Percentiles rank a stretch among this genome's conserved stretches.
phyloP scores from a whole-genome alignment of 1,140 invertebrate genomes.

The Drosophila sproati region DNA sequence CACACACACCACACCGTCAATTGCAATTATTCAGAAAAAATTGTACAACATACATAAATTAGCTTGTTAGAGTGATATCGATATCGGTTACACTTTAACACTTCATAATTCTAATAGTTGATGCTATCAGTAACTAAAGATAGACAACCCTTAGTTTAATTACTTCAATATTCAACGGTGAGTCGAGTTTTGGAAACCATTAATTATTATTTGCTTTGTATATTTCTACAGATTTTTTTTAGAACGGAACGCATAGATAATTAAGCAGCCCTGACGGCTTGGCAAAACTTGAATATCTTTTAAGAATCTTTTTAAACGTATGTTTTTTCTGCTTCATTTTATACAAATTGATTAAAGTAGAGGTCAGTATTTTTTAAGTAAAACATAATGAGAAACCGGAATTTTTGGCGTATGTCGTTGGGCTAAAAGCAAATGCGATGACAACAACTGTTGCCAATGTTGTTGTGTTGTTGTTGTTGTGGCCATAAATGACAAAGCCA shows the following conservation, averaged over 20 bases:
- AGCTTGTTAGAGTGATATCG: not conserved
- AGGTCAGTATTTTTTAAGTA: slow-evolving; percentile 54
- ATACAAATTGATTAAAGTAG: slow-evolving; percentile 62
- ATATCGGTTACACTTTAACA: not conserved
- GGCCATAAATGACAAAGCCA: slow-evolving; percentile 66
- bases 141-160: not conserved
- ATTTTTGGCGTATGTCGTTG: slow-evolving; percentile 43
- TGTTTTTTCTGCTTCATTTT: slow-evolving; percentile 17
- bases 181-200: not conserved
- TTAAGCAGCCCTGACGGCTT: slow-evolving; percentile 24
- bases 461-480: slow-evolving; percentile 22
- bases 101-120: not conserved
- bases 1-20: not conserved
- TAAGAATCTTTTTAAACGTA: slow-evolving; percentile 12
- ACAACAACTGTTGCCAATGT: slow-evolving; percentile 43
- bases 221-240: slow-evolving; percentile 1
- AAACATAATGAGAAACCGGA: slow-evolving; percentile 77
- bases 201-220: not conserved
- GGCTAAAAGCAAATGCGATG: slow-evolving; percentile 31
- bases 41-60: slow-evolving; percentile 6
- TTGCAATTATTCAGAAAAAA: not conserved
- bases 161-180: not conserved
- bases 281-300: slow-evolving; percentile 51
- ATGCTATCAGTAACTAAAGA: no score
- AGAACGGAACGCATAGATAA: slow-evolving; percentile 5